phyloP scores from a whole-genome alignment of 2,113 vertebrate species.

The Brachionichthys hirsutus region DNA sequence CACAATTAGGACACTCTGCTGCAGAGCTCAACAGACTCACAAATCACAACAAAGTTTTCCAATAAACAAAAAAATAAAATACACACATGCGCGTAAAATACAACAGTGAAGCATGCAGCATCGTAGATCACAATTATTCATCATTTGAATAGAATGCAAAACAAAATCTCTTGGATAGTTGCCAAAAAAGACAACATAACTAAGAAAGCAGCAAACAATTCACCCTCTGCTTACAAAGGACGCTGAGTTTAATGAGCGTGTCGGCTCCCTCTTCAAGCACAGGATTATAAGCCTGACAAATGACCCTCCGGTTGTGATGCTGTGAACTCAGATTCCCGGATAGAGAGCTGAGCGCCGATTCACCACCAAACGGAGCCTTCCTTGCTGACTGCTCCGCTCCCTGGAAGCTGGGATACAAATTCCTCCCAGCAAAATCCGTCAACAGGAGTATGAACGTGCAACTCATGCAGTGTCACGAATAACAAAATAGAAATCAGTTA shows the following conservation, averaged over 20 bases:
- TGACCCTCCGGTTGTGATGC: conserved; percentile 73
- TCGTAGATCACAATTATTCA: conserved; percentile 49
- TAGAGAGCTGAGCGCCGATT: conserved; percentile 69
- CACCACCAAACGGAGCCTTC: conserved; percentile 65
- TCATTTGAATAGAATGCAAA: conserved; percentile 45
- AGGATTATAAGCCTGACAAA: conserved; percentile 76
- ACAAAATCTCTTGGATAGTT: conserved; percentile 27
- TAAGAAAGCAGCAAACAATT: conserved; percentile 4
- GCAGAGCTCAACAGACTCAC: conserved; percentile 57
- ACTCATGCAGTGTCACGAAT: conserved; percentile 2
- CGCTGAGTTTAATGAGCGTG: conserved; percentile 75
- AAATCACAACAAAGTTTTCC: conserved; percentile 65
- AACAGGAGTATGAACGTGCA: conserved; percentile 26
- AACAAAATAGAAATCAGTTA: conserved; percentile 21
- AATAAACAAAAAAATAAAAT: conserved; percentile 44
- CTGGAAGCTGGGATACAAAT: conserved; percentile 57
- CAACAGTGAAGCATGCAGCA: conserved; percentile 40
- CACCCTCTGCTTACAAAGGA: conserved; percentile 75
- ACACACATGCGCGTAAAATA: conserved; percentile 21
- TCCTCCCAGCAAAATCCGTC: conserved; percentile 30
- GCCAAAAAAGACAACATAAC: conserved; percentile 13
- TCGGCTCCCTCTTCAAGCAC: conserved; percentile 70
- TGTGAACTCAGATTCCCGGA: conserved; percentile 65
- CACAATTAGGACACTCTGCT: conserved; percentile 72
- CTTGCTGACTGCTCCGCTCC: conserved; percentile 55